phyloP scores from a whole-genome alignment of 2,888 invertebrate genomes.

The Drosophila demipolita region DNA sequence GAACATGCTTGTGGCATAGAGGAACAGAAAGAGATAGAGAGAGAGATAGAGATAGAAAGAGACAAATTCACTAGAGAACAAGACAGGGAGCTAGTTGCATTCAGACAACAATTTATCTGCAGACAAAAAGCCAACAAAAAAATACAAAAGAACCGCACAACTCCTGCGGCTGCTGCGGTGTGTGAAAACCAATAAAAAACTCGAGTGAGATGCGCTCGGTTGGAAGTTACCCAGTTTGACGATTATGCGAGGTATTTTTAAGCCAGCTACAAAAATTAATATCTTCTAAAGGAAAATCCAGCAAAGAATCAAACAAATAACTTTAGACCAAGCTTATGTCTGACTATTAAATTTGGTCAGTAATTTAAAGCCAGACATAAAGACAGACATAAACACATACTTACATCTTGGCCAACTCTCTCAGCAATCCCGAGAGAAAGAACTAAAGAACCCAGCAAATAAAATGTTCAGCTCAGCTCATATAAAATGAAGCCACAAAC shows the following conservation, averaged over 20 bases:
- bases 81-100: constrained; percentile 17
- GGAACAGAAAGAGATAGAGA: neutral
- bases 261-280: neutral
- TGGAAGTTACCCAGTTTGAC: neutral
- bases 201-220: neutral
- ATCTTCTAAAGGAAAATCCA: neutral
- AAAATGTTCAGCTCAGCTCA: neutral
- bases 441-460: constrained; percentile 4
- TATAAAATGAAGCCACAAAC: neutral
- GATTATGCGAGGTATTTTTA: neutral
- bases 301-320: neutral
- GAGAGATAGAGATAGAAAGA: no score
- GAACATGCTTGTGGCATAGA: neutral
- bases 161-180: constrained; percentile 59
- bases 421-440: neutral
- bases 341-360: constrained; percentile 24
- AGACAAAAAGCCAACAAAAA: constrained; percentile 58
- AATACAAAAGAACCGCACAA: constrained; percentile 40
- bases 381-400: neutral
- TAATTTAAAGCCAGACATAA: constrained; percentile 21
- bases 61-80: neutral
- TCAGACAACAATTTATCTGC: constrained; percentile 72
- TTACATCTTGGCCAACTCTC: neutral
- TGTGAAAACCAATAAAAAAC: constrained; percentile 16
- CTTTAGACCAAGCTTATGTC: neutral